These are phyloP conservation scores for Molorchus minor DNA, from an alignment of 2,888 invertebrate species.

Conservation along the genomic window DNA sequence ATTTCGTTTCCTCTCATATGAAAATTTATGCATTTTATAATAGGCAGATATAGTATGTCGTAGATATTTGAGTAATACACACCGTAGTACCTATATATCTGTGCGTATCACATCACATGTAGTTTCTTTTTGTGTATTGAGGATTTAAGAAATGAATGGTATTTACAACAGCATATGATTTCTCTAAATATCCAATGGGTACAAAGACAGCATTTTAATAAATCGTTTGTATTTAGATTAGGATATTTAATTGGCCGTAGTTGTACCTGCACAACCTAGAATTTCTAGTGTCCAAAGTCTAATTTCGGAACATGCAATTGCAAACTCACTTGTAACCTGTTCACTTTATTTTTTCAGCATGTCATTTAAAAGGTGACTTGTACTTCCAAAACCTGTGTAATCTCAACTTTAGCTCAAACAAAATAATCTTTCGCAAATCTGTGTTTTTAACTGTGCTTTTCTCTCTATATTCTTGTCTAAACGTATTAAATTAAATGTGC, in stretches of 20 bases:
- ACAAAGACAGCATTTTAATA: slow-evolving; percentile 3
- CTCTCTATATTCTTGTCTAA: slow-evolving; percentile 27
- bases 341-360: slow-evolving; percentile 41
- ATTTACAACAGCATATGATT: not conserved
- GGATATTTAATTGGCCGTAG: not conserved
- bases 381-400: slow-evolving; percentile 54
- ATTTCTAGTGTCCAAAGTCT: not conserved
- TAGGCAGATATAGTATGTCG: slow-evolving; percentile 43
- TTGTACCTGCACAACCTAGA: not conserved
- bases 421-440: slow-evolving; percentile 32
- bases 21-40: slow-evolving; percentile 34
- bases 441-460: slow-evolving; percentile 35
- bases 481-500: slow-evolving; percentile 37
- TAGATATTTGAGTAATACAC: slow-evolving; percentile 49
- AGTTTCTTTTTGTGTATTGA: slow-evolving; percentile 25
- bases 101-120: slow-evolving; percentile 41
- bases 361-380: slow-evolving; percentile 50
- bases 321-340: slow-evolving; percentile 32
- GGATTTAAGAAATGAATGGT: slow-evolving; percentile 29
- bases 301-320: slow-evolving; percentile 12
- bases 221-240: not conserved
- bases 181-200: not conserved
- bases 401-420: slow-evolving; percentile 31
- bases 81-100: slow-evolving; percentile 48
- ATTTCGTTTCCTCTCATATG: slow-evolving; percentile 26